Base-by-base conservation (phyloP, 1,140 invertebrate genomes). In the Lerema accius region DNA sequence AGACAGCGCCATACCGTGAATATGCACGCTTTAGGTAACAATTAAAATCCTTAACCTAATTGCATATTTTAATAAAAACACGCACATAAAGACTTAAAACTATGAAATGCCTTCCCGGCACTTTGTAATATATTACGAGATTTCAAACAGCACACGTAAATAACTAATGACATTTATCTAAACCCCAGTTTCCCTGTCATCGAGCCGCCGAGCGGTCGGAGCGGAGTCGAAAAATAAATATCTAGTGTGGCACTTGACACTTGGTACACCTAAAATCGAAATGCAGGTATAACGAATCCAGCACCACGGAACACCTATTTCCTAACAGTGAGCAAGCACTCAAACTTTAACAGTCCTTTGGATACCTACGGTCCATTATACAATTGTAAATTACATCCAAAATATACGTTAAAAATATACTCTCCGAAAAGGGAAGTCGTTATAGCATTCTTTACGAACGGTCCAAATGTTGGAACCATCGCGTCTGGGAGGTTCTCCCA, bases 301-400 rank as follows among this genome's bases (percentile, higher is more conserved):
- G 86, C 86, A 86, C 85, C 87, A 85, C 86, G 70, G 55, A 74
- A 71, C 77, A 83, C 76, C 78, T 82, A 83, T 75, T 80, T 74
- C 73, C 76, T 83, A 84, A 79, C 80, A 89, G 78, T 90, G 87
- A 90, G 87, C 87, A 90, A 90, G 80, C 87, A 84, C 85, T 87
- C 80, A 72, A 80, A 84, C 73, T 66, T 67, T 73, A 75, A 78
- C 73, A 75, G 73, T 76, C 73, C 73, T 67, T 72, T 72, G 73
- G 76, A 78, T 67, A 72, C 76, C 61, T 69, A 71, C 70, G 56
- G 46, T 58, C 43, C 65, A 63, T 49, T 55, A 45, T 64, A 69
- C 60, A 78, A 76, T 73, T 82, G 84, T 85, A 90, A 88, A 89
- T 79, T 87, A 82, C 79, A 84, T 90, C 87, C 80, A 87, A 90